A percentile compares a stretch with the other conserved stretches of the same genome.
These are phyloP conservation scores for Psettodes erumei DNA, from an alignment of 2,113 vertebrate species.

Conservation along the genomic window DNA sequence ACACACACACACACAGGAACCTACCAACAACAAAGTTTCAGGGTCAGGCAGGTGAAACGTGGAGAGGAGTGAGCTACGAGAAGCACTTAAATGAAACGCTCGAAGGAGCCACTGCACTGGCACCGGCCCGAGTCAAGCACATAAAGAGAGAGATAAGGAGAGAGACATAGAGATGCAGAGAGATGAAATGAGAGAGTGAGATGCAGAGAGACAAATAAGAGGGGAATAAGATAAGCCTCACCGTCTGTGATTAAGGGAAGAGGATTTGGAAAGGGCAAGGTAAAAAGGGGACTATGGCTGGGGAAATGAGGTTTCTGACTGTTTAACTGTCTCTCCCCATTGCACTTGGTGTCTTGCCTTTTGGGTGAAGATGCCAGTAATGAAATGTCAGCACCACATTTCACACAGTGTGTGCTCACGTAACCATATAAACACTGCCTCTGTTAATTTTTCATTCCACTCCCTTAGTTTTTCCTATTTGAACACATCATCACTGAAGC, in stretches of 20 bases:
- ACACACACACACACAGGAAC: constrained; percentile 16
- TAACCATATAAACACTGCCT: not conserved
- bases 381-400: constrained; percentile 21
- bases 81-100: constrained; percentile 61
- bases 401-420: not conserved
- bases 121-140: constrained; percentile 36
- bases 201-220: constrained; percentile 5
- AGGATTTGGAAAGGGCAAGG: constrained; percentile 17
- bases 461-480: not conserved
- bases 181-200: constrained; percentile 30
- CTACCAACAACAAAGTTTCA: constrained; percentile 44
- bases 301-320: constrained; percentile 38
- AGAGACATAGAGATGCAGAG: constrained; percentile 14
- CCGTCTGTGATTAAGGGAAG: constrained; percentile 30
- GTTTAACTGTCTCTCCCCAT: constrained; percentile 28
- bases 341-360: constrained; percentile 13
- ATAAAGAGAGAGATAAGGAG: constrained; percentile 36
- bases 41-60: constrained; percentile 57
- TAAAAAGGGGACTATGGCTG: constrained; percentile 10
- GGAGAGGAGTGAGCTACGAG: constrained; percentile 37
- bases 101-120: constrained; percentile 27
- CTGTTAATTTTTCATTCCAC: not conserved
- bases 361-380: constrained; percentile 30
- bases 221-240: constrained; percentile 26
- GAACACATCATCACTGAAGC: not conserved